Conservation (phyloP, 2,888 invertebrate species). For the Tethea ocularis region DNA sequence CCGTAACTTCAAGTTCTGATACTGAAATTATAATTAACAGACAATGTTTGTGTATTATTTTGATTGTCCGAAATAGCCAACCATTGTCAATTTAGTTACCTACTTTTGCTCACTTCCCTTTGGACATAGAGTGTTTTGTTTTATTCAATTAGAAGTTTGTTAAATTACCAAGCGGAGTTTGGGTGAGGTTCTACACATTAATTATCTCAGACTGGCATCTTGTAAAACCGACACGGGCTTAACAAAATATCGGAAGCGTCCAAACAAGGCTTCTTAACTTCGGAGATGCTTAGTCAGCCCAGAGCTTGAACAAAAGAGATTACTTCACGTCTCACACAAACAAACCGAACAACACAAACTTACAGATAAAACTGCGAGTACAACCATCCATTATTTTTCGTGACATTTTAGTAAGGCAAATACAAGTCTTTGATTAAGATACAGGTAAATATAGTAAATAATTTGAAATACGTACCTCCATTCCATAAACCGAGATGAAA, state of each 20-base stretch:
- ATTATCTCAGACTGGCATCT: constrained; percentile 73
- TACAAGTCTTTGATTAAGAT: not conserved
- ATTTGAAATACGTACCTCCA: not conserved
- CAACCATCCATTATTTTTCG: not conserved
- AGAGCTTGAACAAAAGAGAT: constrained; percentile 65
- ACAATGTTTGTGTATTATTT: not conserved
- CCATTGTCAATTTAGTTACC: not conserved
- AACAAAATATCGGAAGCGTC: constrained; percentile 72
- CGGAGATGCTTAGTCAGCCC: constrained; percentile 65
- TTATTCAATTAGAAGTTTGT: constrained; percentile 62
- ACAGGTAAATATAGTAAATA: too few relatives aligned
- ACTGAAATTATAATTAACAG: not conserved
- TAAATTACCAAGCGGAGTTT: constrained; percentile 56
- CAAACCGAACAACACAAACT: constrained; percentile 38
- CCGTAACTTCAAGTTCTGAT: too few relatives aligned
- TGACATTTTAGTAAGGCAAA: not conserved
- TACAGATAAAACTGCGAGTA: constrained; percentile 11
- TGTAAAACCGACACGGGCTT: constrained; percentile 72
- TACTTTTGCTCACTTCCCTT: not conserved
- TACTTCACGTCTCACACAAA: constrained; percentile 48
- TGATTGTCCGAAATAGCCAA: not conserved
- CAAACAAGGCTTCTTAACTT: constrained; percentile 73
- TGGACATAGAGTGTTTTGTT: constrained; percentile 36
- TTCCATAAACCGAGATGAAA: not conserved
- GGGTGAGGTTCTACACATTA: constrained; percentile 65